Percentiles rank a stretch among this genome's conserved stretches.
phyloP scores from a whole-genome alignment of 2,113 vertebrate genomes.

The Cochlearius cochlearius region DNA sequence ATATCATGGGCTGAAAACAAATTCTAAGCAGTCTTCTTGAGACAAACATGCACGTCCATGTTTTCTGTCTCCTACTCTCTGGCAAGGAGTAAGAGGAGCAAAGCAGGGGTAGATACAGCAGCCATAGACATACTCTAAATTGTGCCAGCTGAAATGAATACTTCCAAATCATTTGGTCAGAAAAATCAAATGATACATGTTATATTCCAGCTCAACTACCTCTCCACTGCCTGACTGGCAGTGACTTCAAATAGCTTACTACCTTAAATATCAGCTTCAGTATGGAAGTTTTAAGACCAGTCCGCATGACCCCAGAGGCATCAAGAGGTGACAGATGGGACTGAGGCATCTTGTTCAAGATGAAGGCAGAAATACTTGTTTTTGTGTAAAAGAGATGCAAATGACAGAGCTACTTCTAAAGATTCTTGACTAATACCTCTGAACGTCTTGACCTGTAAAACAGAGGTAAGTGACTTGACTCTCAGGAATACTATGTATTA shows the following conservation, averaged over 20 bases:
- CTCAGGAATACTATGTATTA: not conserved
- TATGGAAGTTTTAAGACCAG: not conserved
- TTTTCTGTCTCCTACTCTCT: not conserved
- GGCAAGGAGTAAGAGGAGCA: not conserved
- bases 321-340: not conserved
- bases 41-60: accelerated
- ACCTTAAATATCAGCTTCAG: not conserved
- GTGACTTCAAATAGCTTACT: not conserved
- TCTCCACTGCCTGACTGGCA: not conserved
- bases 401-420: not conserved
- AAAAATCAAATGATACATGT: not conserved
- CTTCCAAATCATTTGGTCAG: not conserved
- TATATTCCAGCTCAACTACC: not conserved
- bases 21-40: not conserved
- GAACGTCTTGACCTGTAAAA: not conserved
- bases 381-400: not conserved
- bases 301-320: not conserved
- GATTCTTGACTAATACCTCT: not conserved
- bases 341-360: not conserved
- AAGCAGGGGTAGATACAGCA: not conserved
- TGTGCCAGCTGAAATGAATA: not conserved
- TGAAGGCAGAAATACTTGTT: not conserved
- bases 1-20: not conserved
- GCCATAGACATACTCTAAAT: not conserved
- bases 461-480: not conserved